Conservation (phyloP, 2,113 vertebrate species). For the Pyxicephalus adspersus region DNA sequence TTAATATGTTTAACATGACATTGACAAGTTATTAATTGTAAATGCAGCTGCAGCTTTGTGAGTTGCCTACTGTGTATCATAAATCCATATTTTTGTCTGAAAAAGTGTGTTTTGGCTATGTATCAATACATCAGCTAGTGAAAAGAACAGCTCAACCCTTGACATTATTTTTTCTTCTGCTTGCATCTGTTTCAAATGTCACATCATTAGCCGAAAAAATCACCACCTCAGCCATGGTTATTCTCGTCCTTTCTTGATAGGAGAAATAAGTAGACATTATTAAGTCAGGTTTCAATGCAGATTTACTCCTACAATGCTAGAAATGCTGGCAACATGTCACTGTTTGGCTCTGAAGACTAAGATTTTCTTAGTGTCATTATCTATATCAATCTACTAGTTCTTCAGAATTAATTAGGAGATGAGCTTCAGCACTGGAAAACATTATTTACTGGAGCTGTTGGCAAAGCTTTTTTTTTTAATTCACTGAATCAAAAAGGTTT, state of each 20-base stretch:
- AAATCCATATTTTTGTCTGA: no score
- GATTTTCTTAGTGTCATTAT: background rate
- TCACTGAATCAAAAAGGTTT: background rate
- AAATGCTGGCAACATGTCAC: background rate
- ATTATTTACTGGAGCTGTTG: background rate
- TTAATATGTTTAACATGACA: no score
- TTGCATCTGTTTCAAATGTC: conserved; percentile 14
- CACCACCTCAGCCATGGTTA: conserved; percentile 31
- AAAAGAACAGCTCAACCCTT: background rate
- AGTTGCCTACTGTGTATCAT: no score
- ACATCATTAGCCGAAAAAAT: conserved; percentile 18
- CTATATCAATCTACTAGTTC: background rate
- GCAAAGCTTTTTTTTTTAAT: background rate
- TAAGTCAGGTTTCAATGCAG: background rate
- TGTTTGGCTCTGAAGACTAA: background rate
- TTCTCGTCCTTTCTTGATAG: conserved; percentile 55
- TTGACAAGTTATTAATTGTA: no score
- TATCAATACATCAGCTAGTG: background rate
- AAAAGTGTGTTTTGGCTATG: no score
- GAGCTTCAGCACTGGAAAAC: no score
- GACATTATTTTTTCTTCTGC: conserved; percentile 24
- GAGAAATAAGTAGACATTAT: background rate
- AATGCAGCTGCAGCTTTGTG: no score
- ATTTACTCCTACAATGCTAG: conserved; percentile 1
- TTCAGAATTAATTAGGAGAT: background rate